phyloP scores from a whole-genome alignment of 1,140 invertebrate genomes.

The Trachelipus rathkii region DNA sequence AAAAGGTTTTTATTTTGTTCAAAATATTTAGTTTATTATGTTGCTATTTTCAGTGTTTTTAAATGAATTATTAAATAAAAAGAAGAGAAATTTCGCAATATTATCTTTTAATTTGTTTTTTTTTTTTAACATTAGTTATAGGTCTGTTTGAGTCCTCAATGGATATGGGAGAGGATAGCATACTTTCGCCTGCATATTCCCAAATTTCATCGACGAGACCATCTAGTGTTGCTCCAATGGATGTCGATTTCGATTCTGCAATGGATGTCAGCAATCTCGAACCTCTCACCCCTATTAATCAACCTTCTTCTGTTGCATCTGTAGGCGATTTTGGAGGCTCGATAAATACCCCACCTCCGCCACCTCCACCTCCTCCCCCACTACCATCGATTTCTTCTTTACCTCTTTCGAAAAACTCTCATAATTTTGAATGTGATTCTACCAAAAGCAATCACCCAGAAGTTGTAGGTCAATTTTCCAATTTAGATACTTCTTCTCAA shows the following conservation, averaged over 20 bases:
- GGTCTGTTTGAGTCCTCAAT: conserved; percentile 33
- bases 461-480: neutral
- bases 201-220: conserved; percentile 47
- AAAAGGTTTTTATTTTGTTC: too few relatives aligned
- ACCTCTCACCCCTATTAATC: conserved; percentile 33
- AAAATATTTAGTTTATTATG: too few relatives aligned
- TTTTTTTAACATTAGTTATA: conserved; percentile 22
- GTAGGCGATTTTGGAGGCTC: conserved; percentile 36
- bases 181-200: conserved; percentile 35
- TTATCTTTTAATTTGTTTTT: too few relatives aligned
- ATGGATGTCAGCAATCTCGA: conserved; percentile 39
- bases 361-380: conserved; percentile 43
- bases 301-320: conserved; percentile 28
- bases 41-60: neutral
- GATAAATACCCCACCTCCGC: conserved; percentile 45
- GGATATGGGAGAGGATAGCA: conserved; percentile 34
- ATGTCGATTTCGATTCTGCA: conserved; percentile 47
- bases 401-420: conserved; percentile 10
- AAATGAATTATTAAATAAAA: neutral
- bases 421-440: neutral
- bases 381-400: conserved; percentile 31
- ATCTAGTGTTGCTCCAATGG: conserved; percentile 51
- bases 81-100: neutral
- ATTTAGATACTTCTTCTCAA: neutral
- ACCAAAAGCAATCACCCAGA: neutral